These are phyloP conservation scores for Drosophila nr. perissopoda DNA, from an alignment of 2,888 invertebrate species.

Conservation along the genomic window DNA sequence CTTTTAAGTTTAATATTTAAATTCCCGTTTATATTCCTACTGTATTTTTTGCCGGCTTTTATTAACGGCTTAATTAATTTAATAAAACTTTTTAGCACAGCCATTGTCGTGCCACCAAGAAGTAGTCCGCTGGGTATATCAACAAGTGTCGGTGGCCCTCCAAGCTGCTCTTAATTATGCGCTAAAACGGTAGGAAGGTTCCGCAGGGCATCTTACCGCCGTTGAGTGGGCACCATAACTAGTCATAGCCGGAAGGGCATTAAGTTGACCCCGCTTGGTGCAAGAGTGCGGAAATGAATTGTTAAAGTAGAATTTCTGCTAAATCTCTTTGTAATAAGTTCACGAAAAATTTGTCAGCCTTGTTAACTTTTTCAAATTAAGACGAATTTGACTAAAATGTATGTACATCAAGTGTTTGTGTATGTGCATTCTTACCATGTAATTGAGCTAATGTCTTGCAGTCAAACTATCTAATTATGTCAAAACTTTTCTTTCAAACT, in stretches of 20 bases:
- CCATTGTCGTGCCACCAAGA: conserved; percentile 10
- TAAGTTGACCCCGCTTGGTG: conserved; percentile 9
- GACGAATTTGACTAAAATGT: neutral
- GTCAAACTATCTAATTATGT: neutral
- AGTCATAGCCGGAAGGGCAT: conserved; percentile 2
- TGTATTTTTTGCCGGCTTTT: neutral
- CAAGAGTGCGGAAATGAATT: conserved; percentile 56
- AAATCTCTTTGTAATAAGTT: neutral
- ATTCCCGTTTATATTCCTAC: neutral
- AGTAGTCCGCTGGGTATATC: conserved; percentile 19
- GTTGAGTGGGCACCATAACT: conserved; percentile 28
- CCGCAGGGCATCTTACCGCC: conserved; percentile 37
- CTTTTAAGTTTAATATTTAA: neutral
- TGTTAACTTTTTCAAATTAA: neutral
- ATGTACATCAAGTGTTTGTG: neutral
- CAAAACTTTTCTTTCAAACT: neutral
- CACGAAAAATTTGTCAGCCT: neutral
- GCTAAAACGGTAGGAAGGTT: conserved; percentile 18
- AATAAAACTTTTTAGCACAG: conserved; percentile 13
- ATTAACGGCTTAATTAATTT: conserved; percentile 12
- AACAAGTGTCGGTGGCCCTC: conserved; percentile 56
- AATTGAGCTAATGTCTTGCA: neutral
- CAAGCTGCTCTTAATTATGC: conserved; percentile 66
- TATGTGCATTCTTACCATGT: neutral
- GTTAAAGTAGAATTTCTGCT: conserved; percentile 21